phyloP scores from a whole-genome alignment of 2,888 invertebrate species.

The Autographa gamma region DNA sequence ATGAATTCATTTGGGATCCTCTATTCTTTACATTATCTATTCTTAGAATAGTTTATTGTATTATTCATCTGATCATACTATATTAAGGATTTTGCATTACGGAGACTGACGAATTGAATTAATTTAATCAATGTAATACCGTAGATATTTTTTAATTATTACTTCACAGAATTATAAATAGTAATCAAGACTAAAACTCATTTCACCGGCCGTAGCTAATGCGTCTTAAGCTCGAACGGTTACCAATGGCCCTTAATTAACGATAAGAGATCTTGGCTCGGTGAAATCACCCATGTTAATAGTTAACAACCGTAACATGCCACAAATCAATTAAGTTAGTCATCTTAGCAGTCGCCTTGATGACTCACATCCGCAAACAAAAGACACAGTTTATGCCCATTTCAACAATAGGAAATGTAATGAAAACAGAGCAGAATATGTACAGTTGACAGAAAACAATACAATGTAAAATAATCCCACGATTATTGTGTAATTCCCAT shows the following conservation, averaged over 20 bases:
- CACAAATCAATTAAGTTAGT: constrained; percentile 84
- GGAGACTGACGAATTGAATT: background rate
- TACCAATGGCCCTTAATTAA: constrained; percentile 48
- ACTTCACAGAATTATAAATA: background rate
- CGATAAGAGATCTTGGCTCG: constrained; percentile 60
- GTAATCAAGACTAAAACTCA: constrained; percentile 24
- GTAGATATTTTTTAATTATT: background rate
- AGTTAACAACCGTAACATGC: constrained; percentile 82
- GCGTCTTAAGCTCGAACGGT: constrained; percentile 30
- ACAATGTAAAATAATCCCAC: constrained; percentile 53
- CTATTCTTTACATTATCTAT: too few species aligned
- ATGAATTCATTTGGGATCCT: too few species aligned
- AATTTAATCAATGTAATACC: background rate
- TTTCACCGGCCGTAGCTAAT: constrained; percentile 43
- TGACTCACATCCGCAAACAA: constrained; percentile 79
- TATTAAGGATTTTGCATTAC: background rate
- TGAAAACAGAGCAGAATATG: constrained; percentile 57
- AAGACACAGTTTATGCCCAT: constrained; percentile 60
- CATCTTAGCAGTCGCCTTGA: constrained; percentile 71
- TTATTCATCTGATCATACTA: background rate
- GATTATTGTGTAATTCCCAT: constrained; percentile 53
- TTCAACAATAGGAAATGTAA: constrained; percentile 63
- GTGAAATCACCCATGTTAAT: constrained; percentile 78
- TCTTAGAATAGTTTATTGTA: background rate
- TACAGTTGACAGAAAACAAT: constrained; percentile 51